Conservation (phyloP, 2,888 invertebrate genomes). For the Tetragonula carbonaria region DNA sequence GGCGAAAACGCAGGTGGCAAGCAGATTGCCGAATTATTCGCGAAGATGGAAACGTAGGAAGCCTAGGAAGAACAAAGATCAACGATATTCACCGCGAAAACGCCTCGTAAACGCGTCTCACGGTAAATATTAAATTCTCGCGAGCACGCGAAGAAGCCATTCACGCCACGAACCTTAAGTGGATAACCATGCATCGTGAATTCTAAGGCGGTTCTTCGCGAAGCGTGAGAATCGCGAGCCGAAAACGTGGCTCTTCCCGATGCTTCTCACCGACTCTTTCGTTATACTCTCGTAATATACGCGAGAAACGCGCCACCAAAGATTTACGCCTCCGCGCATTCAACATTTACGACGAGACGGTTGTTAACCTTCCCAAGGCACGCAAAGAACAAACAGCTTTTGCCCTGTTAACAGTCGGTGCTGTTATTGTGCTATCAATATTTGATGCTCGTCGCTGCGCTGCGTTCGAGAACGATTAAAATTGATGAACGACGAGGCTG, state of each 20-base stretch:
- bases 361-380: neutral
- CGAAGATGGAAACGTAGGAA: no score
- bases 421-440: slow-evolving; percentile 24
- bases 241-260: neutral
- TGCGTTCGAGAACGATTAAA: slow-evolving; percentile 1
- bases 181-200: neutral
- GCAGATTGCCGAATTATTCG: slow-evolving; percentile 2
- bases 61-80: neutral
- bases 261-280: neutral
- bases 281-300: slow-evolving; percentile 9
- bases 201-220: slow-evolving; percentile 11
- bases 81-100: slow-evolving; percentile 8
- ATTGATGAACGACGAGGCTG: neutral
- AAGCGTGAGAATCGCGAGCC: neutral
- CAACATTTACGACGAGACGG: slow-evolving; percentile 6
- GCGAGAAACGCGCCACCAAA: neutral
- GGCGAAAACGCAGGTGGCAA: neutral
- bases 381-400: slow-evolving; percentile 4
- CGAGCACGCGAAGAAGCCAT: slow-evolving; percentile 2
- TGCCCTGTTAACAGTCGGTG: neutral
- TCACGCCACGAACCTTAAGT: neutral
- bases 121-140: slow-evolving; percentile 25
- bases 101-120: neutral
- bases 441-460: neutral
- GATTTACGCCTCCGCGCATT: slow-evolving; percentile 18